Base-by-base conservation (phyloP, 2,888 invertebrate genomes). In the Sylvicola fuscatus region DNA sequence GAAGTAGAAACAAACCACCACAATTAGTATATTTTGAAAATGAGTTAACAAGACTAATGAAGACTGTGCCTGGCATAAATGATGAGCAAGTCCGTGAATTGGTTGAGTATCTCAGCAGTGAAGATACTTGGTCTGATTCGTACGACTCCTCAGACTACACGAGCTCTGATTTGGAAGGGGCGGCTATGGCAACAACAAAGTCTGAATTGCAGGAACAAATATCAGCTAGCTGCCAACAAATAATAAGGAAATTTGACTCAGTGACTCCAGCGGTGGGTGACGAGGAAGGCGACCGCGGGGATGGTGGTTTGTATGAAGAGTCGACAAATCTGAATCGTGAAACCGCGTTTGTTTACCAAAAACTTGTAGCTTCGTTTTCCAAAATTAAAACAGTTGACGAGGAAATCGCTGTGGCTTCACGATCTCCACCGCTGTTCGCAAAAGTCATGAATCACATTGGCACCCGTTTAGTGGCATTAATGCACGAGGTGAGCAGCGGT, bases 361-460 rank as follows among this genome's bases (percentile, higher is more conserved):
- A 82, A 49, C 56, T 87, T 37, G 81, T 87, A 29, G 81, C 83
- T 3, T 84, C 84, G 2, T 70, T 87, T 43, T 80, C 79, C 34
- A 77, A 81, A 47, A 72, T 78, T 54, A 76, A 82, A 0, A 62
- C 65, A 1, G 67, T 66, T 49, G 54, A 56, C 28, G 49, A 51
- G 27, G 64, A 65, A 43, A 51, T 54, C 37, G 58, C 62, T 1
- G 62, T 65, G 2, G 62, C 68, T 1, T 70, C 70, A 42, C 71
- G 68, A 41, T 86, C 86, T 2, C 86, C 86, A 2, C 84, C 87
- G 1, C 55, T 87, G 21, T 79, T 87, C 39, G 82, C 84, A 3
- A 84, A 86, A 61, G 87, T 87, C 11, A 84, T 89, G 83, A 78
- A 84, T 45, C 89, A 89, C 50, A 89, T 89, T 38, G 86, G 87